Evolutionary conservation across 1,140 invertebrate species (phyloP).

Genomic region (Ceratoteleas bidentatus): DNA sequence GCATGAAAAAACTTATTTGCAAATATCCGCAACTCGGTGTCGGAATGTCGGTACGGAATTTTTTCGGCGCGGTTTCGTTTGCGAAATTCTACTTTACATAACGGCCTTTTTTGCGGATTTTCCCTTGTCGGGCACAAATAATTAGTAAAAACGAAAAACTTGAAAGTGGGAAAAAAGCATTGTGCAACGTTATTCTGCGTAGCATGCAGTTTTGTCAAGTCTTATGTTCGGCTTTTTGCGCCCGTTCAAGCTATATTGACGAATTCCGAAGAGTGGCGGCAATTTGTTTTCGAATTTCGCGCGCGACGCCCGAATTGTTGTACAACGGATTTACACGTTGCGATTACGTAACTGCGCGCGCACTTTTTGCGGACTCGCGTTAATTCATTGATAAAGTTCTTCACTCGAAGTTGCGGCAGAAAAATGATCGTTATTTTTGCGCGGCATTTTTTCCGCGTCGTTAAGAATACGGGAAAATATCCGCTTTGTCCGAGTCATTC

Average conservation of each 20-base stretch:
- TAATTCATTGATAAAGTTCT: conserved; percentile 59
- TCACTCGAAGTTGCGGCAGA: conserved; percentile 47
- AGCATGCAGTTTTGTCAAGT: conserved; percentile 55
- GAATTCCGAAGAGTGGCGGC: no score
- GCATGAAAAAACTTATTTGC: no score
- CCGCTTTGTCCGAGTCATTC: conserved; percentile 59
- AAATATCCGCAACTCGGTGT: no score
- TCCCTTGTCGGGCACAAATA: conserved; percentile 52
- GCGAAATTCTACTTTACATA: conserved; percentile 53
- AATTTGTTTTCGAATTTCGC: background rate
- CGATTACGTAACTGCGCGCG: no score
- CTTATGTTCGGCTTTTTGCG: conserved; percentile 31
- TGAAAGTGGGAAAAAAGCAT: conserved; percentile 47
- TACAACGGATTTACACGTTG: background rate
- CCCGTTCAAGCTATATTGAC: conserved; percentile 1
- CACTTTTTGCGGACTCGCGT: no score
- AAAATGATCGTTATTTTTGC: conserved; percentile 41
- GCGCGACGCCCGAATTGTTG: no score
- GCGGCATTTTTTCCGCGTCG: conserved; percentile 24
- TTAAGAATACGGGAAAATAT: conserved; percentile 52
- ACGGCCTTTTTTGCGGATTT: conserved; percentile 45
- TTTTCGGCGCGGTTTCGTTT: no score
- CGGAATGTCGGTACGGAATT: no score
- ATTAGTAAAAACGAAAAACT: conserved; percentile 57
- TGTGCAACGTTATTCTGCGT: conserved; percentile 56